These are phyloP conservation scores for Phodopus roborovskii DNA, from an alignment of 2,113 vertebrate genomes.

Conservation along the genomic window DNA sequence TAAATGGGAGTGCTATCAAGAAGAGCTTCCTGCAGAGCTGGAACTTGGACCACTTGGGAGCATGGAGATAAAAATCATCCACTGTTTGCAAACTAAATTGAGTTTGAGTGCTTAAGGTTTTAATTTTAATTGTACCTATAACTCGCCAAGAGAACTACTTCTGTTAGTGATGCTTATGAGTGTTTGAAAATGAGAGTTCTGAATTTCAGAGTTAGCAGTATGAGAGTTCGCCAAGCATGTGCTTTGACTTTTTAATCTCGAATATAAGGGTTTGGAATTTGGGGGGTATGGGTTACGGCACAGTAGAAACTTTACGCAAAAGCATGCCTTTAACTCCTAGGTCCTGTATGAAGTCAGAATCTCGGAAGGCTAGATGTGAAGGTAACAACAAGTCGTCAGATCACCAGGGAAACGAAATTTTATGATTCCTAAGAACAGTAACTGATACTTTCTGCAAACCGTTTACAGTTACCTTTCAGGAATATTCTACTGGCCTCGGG, in stretches of 20 bases:
- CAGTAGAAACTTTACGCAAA: not conserved
- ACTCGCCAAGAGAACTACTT: not conserved
- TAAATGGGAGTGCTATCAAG: not conserved
- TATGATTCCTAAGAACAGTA: not conserved
- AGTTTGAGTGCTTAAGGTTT: not conserved
- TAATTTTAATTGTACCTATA: not conserved
- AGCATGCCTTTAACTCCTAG: not conserved
- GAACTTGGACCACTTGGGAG: constrained; percentile 11
- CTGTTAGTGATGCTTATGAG: not conserved
- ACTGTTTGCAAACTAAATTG: too few relatives aligned
- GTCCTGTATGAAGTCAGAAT: not conserved
- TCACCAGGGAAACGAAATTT: not conserved
- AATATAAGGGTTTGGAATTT: constrained; percentile 40
- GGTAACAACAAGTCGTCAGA: not conserved
- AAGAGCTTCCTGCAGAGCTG: not conserved
- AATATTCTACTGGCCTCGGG: not conserved
- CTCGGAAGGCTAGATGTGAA: too few relatives aligned
- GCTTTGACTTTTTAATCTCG: not conserved
- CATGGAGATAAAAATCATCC: constrained; percentile 58
- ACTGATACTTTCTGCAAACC: not conserved
- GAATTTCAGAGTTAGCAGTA: not conserved
- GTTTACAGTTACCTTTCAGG: not conserved
- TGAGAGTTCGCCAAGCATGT: not conserved
- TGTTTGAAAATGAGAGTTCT: constrained; percentile 4
- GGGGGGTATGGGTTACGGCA: not conserved